Percentiles rank a stretch among this genome's conserved stretches.
Evolutionary conservation across 2,113 vertebrate genomes (phyloP).

Genomic region (Melospiza georgiana): DNA sequence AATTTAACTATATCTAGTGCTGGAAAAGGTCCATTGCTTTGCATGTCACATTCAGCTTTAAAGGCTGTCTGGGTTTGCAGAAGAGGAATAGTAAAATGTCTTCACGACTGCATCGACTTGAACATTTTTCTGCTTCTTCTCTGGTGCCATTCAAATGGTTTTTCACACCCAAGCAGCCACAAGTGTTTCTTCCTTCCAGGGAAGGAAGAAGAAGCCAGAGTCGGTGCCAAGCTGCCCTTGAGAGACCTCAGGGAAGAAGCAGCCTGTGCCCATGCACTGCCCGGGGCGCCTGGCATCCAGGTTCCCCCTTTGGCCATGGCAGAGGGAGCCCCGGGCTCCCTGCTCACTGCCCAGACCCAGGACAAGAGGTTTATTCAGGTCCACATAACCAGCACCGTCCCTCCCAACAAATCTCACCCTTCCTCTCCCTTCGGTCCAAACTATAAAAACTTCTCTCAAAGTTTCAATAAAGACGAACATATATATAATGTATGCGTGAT

Average conservation of each 20-base stretch:
- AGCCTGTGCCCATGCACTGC: too few relatives aligned
- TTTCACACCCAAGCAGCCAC: not conserved
- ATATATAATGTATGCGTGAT: not conserved
- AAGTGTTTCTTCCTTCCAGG: not conserved
- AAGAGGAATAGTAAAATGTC: not conserved
- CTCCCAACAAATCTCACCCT: not conserved
- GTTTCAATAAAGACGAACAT: not conserved
- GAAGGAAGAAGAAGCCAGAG: not conserved
- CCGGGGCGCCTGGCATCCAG: rapidly evolving
- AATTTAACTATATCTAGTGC: not conserved
- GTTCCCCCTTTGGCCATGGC: rapidly evolving
- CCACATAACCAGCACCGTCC: not conserved
- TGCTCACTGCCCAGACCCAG: rapidly evolving
- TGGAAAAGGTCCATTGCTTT: not conserved
- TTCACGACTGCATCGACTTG: rapidly evolving
- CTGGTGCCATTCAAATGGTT: not conserved
- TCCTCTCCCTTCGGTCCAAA: not conserved
- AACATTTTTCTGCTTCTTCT: not conserved
- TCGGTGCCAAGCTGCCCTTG: rapidly evolving
- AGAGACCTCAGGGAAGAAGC: not conserved
- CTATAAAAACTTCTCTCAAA: not conserved
- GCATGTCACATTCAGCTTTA: not conserved
- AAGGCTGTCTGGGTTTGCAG: not conserved
- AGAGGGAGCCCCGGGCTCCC: not conserved
- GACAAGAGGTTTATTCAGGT: not conserved